A percentile compares a stretch with the other conserved stretches of the same genome.
These are phyloP conservation scores for Leptosomus discolor DNA, from an alignment of 2,113 vertebrate genomes.

Conservation along the genomic window DNA sequence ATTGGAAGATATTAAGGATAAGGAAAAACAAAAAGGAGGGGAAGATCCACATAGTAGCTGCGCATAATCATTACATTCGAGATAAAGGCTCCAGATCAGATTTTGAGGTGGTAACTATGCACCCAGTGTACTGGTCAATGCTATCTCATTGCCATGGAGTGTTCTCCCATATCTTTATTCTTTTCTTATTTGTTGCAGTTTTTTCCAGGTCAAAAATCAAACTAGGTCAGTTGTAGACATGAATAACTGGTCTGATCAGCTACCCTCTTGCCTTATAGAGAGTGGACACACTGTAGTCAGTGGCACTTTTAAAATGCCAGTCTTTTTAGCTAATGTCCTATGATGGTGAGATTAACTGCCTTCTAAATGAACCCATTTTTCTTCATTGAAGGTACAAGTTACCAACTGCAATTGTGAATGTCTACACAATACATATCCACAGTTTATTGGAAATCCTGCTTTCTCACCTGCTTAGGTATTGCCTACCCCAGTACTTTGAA, in stretches of 20 bases:
- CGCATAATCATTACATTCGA: neutral
- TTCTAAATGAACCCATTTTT: neutral
- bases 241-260: neutral
- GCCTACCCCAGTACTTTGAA: neutral
- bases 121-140: neutral
- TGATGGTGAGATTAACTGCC: neutral
- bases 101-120: neutral
- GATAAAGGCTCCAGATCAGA: neutral
- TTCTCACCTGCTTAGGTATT: neutral
- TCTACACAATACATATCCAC: neutral
- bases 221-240: neutral
- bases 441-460: neutral
- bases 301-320: neutral
- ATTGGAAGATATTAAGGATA: neutral
- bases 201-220: neutral
- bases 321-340: neutral
- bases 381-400: neutral
- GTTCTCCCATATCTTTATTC: neutral
- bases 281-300: neutral
- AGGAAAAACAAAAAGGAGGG: neutral
- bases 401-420: neutral
- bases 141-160: neutral
- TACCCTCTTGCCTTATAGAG: neutral
- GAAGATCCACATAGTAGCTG: neutral
- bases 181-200: neutral